These are phyloP conservation scores for Carettochelys insculpta DNA, from an alignment of 2,113 vertebrate genomes.

Conservation along the genomic window DNA sequence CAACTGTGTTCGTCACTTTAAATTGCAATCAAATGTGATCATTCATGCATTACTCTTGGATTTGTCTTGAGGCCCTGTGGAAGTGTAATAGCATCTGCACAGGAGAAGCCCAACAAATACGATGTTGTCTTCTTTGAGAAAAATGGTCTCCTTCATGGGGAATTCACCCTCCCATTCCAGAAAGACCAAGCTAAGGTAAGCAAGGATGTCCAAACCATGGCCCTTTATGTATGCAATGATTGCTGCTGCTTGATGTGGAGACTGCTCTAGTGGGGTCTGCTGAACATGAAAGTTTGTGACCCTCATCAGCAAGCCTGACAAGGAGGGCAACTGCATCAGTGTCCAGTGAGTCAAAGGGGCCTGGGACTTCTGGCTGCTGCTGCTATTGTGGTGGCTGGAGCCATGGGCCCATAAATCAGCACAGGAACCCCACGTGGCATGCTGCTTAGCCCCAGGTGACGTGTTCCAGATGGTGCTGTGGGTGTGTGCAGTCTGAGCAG, in stretches of 20 bases:
- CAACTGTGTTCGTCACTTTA: background rate
- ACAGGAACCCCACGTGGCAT: no score
- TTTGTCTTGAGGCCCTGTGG: constrained; percentile 87
- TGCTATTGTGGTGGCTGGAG: no score
- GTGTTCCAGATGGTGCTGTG: no score
- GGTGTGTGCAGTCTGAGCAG: no score
- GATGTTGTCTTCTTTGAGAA: constrained; percentile 96
- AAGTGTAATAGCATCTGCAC: constrained; percentile 89
- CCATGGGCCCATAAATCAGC: no score
- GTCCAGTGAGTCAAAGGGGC: no score
- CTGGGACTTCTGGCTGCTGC: no score
- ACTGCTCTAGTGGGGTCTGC: background rate
- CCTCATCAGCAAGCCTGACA: no score
- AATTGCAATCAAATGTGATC: background rate
- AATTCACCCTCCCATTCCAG: constrained; percentile 88
- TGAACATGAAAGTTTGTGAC: background rate
- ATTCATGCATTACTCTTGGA: background rate
- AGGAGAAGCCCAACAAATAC: constrained; percentile 90
- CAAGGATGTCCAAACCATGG: background rate
- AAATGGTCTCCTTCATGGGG: constrained; percentile 95
- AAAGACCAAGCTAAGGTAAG: constrained; percentile 88
- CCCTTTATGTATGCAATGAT: background rate
- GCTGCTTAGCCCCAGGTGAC: no score
- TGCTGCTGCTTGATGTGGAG: background rate
- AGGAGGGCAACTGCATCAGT: no score